These are phyloP conservation scores for Physella acuta DNA, from an alignment of 1,140 invertebrate genomes.

Conservation along the genomic window DNA sequence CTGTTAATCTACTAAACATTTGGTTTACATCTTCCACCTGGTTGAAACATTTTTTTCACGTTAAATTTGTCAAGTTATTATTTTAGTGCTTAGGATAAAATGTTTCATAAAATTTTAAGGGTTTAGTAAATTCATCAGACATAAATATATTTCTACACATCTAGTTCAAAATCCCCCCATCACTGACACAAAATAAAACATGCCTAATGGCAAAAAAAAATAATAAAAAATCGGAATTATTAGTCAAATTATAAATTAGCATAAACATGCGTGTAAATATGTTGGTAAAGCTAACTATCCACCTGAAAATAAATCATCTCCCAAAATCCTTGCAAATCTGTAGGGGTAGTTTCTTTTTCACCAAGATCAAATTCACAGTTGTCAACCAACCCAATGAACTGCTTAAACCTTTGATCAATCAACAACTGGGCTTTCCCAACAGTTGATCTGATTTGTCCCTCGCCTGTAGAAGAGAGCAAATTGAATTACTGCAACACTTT, in stretches of 20 bases:
- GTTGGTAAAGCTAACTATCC: no score
- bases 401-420: slow-evolving; percentile 70
- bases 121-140: not conserved
- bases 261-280: no score
- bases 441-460: slow-evolving; percentile 68
- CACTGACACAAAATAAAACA: no score
- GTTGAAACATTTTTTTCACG: no score
- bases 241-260: no score
- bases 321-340: slow-evolving; percentile 77
- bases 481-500: not conserved
- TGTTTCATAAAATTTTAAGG: not conserved
- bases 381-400: slow-evolving; percentile 68
- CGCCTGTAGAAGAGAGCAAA: slow-evolving; percentile 43
- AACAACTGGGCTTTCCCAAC: slow-evolving; percentile 72
- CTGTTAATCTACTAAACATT: slow-evolving; percentile 48
- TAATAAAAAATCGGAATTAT: no score
- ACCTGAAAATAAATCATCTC: slow-evolving; percentile 73
- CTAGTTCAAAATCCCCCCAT: no score
- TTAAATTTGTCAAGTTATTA: no score
- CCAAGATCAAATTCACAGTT: slow-evolving; percentile 67
- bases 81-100: not conserved
- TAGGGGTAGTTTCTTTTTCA: slow-evolving; percentile 66
- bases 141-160: not conserved
- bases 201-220: no score
- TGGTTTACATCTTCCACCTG: slow-evolving; percentile 56